Percentiles rank a stretch among this genome's conserved stretches.
These are phyloP conservation scores for Aurelia sp. DNA, from an alignment of 30 jellyfish, hydroid and myxozoan species.

Conservation along the genomic window DNA sequence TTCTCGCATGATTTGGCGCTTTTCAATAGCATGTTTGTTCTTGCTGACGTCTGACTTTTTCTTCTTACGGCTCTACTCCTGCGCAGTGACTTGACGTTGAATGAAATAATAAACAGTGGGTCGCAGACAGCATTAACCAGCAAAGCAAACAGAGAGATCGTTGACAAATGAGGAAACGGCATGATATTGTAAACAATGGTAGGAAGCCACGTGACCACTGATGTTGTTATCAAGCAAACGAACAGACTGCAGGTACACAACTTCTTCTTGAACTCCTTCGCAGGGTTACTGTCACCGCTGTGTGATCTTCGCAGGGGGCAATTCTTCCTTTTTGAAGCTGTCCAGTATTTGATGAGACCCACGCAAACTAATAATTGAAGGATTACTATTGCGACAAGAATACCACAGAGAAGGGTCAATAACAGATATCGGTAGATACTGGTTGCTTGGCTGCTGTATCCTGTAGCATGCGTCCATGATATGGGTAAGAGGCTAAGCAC, in stretches of 20 bases:
- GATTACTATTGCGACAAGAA: constrained; percentile 7
- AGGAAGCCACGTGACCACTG: constrained; percentile 70
- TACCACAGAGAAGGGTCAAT: constrained; percentile 22
- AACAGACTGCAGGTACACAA: constrained; percentile 21
- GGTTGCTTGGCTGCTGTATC: constrained; percentile 55
- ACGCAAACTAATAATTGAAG: constrained; percentile 33
- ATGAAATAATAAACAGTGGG: constrained; percentile 43
- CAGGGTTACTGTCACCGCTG: constrained; percentile 19
- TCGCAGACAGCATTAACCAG: constrained; percentile 52
- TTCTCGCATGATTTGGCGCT: no score
- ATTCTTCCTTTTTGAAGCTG: constrained; percentile 14
- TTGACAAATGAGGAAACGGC: constrained; percentile 22
- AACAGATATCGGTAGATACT: constrained; percentile 19
- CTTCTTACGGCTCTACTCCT: neutral
- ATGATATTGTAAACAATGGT: constrained; percentile 48
- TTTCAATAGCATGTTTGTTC: no score
- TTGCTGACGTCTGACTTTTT: neutral
- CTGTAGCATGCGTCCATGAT: constrained; percentile 34
- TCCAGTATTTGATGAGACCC: constrained; percentile 56
- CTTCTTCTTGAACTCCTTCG: constrained; percentile 29
- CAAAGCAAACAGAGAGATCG: constrained; percentile 54
- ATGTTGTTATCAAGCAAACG: constrained; percentile 32
- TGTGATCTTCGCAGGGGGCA: constrained; percentile 4
- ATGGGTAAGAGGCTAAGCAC: constrained; percentile 51
- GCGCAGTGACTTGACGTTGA: constrained; percentile 17